These are phyloP conservation scores for Hydrozoanthus tunicans DNA, from an alignment of 64 coral and sea anemone genomes.

Conservation along the genomic window DNA sequence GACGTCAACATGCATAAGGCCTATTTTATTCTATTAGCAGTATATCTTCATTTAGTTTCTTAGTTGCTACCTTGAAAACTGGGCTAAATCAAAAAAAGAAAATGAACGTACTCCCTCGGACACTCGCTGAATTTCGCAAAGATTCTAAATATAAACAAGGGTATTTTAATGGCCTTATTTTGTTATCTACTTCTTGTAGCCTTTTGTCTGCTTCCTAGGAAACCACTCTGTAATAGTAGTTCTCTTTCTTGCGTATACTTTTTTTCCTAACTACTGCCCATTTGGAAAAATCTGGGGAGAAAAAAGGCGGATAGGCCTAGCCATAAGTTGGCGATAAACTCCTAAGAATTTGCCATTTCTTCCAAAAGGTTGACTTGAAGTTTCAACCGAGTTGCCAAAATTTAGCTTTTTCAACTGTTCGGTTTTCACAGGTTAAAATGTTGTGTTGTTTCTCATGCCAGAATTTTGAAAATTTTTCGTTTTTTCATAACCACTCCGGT, in stretches of 20 bases:
- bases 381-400: too few species aligned
- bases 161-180: too few species aligned
- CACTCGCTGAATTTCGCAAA: slow-evolving; percentile 35
- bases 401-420: neutral
- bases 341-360: neutral
- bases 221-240: neutral
- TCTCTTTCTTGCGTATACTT: neutral
- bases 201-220: neutral
- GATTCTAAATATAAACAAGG: slow-evolving; percentile 1
- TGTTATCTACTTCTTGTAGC: neutral
- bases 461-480: too few species aligned
- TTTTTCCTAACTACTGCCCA: neutral
- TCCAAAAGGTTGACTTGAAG: slow-evolving; percentile 10
- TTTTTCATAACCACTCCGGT: too few species aligned
- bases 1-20: too few species aligned
- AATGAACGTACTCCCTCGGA: slow-evolving; percentile 19
- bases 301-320: neutral
- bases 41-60: slow-evolving; percentile 34
- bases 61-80: slow-evolving; percentile 34
- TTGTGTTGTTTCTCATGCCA: neutral
- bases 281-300: slow-evolving; percentile 1
- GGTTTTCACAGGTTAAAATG: neutral
- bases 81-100: slow-evolving; percentile 44
- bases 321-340: neutral
- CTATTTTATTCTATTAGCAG: slow-evolving; percentile 33